Conservation (phyloP, 2,888 invertebrate species). For the Callyntrura sp. region DNA sequence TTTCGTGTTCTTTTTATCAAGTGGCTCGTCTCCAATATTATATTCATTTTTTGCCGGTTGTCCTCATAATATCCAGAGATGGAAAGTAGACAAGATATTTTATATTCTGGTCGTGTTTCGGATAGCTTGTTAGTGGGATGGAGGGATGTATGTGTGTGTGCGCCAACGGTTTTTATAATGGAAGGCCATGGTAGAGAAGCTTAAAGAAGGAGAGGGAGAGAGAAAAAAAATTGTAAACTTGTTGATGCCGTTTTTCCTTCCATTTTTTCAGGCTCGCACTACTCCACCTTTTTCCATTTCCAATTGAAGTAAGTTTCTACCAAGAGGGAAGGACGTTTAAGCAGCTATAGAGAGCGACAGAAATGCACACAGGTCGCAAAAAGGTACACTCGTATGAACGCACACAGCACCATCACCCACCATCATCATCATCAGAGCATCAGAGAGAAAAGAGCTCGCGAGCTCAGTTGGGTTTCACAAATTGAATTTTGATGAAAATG, state of each 20-base stretch:
- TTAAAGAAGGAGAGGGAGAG: too few relatives aligned
- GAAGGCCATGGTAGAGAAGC: too few relatives aligned
- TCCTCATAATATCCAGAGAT: conserved; percentile 43
- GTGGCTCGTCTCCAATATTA: background rate
- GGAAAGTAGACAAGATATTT: conserved; percentile 13
- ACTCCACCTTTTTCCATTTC: conserved; percentile 25
- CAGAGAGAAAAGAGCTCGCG: conserved; percentile 32
- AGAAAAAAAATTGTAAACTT: too few relatives aligned
- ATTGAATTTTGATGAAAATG: conserved; percentile 81
- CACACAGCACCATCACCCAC: background rate
- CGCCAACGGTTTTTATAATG: too few relatives aligned
- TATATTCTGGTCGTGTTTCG: conserved; percentile 47
- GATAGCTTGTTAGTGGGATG: too few relatives aligned
- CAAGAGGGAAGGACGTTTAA: conserved; percentile 22
- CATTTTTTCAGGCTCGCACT: background rate
- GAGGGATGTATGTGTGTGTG: too few relatives aligned
- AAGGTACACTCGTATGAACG: too few relatives aligned
- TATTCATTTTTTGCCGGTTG: conserved; percentile 43
- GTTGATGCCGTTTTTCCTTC: conserved; percentile 65
- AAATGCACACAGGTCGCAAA: conserved; percentile 42
- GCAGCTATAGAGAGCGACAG: conserved; percentile 46
- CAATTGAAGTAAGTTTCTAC: conserved; percentile 14
- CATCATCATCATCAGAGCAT: background rate
- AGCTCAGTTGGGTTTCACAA: conserved; percentile 76
- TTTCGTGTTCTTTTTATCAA: background rate